Evolutionary conservation across 2,113 vertebrate species (phyloP), one percentile per base, ranked within the genome.

Genomic region (Erpornis zantholeuca): DNA sequence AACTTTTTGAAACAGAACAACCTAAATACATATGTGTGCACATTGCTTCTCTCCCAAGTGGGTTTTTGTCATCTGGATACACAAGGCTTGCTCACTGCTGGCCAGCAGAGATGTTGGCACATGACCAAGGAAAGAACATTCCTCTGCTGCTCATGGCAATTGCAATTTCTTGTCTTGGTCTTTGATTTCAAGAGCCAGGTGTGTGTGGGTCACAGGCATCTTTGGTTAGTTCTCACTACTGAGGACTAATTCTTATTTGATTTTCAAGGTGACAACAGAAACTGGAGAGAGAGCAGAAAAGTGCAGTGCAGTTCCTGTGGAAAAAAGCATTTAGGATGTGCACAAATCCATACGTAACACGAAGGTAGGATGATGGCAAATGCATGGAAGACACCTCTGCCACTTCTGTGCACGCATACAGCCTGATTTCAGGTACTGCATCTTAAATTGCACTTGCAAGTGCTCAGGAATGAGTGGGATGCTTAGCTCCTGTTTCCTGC

Each of bases 71-170:
- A 81, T 28, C 68, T 65, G 64, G 50, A 24, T 45, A 60, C 17
- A 45, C 49, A 21, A 52, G 16, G 17, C 13, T 79, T 75, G 8
- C 33, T 64, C 47, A 56, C 33, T 79, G 65, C 33, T 82, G 69
- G 40, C 63, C 63, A 57, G 36, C 12, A 68, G 5, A 36, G 31
- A 10, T 66, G 56, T 23, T 4, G 1, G 52, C 29, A 73, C 38
- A 14, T 3, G 36, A 81, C n/a, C 28, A 84, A 83, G 50, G 9
- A 66, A 66, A 53, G 8, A 29, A 28, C 3, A 8, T 3, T 86
- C 56, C 56, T 4, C 2, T 45, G 38, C 44, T 45, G 40, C 44
- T 47, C 42, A 47, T 0, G 0, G 24, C 13, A 84, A 31, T 16
- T 40, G 9, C 42, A 38, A n/a, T 60, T 84, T 82, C 60, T 64